Evolutionary conservation across 35 echinoderm and acorn worm genomes (phyloP), one percentile per base, ranked within the genome.

Genomic region (Ptychodera flava): DNA sequence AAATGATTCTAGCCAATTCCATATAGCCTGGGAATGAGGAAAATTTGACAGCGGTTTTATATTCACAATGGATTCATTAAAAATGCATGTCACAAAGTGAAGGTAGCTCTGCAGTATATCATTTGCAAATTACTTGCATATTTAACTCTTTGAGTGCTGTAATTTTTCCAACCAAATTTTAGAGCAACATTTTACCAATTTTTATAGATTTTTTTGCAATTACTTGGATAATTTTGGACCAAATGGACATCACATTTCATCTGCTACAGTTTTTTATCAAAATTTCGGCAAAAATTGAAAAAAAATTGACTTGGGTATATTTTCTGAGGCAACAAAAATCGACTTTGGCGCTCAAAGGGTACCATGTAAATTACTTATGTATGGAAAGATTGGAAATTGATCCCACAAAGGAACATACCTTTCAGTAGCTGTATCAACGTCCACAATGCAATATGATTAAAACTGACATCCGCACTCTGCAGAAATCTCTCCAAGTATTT

Each of bases 381-480:
- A 22, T 22, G 22, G 6, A 12, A 6, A 22, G 6, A 12, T 64
- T 64, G 28, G 78, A 32, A 29, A 28, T 14, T 12, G 1, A 1
- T 32, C 2, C n/a, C 78, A 80, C 6, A 15, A 1, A 15, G 27
- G 82, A 16, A 76, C 83, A 85, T 78, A 97, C 95, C 92, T 88
- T 91, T 97, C 10, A 94, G 64, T 78, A 97, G 87, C 76, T 97
- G 95, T 28, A 91, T 77, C 22, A 91, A 92, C 1, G 95, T 97
- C 95, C 95, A 97, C 29, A 97, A 87, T 14, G 87, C 88, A 76
- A 97, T 94, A 78, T 97, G 95, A 29, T 91, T 86, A 79, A 97
- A 97, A 79, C 81, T 92, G 0, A 83, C 79, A 38, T 97, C 92
- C 16, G 76, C 64, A 32, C 79, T 85, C 30, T 85, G 53, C 33